A percentile compares a stretch with the other conserved stretches of the same genome.
These are phyloP conservation scores for Eubucco bourcierii DNA, from an alignment of 2,113 vertebrate genomes.

Conservation along the genomic window DNA sequence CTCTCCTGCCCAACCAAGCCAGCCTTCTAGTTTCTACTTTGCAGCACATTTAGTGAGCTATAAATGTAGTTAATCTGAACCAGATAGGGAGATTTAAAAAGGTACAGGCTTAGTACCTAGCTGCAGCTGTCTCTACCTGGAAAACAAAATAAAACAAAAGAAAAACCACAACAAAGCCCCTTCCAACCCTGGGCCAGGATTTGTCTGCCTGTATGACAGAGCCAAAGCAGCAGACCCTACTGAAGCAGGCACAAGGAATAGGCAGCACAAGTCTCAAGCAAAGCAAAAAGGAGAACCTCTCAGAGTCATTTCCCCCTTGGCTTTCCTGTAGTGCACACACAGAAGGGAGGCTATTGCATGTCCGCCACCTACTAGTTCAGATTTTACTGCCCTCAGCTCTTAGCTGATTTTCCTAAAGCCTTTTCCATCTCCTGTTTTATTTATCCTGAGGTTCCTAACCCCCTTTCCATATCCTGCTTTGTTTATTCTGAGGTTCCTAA, in stretches of 20 bases:
- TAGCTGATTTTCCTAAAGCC: background rate
- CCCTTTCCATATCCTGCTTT: background rate
- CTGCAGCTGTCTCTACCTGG: constrained; percentile 18
- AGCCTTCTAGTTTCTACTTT: constrained; percentile 45
- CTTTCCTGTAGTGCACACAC: background rate
- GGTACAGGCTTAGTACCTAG: background rate
- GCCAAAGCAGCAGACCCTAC: background rate
- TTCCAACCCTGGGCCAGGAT: background rate
- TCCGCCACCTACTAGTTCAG: background rate
- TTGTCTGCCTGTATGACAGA: background rate
- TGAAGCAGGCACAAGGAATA: background rate
- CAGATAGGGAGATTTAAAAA: background rate
- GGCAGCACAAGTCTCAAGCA: constrained; percentile 1
- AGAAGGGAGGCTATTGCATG: background rate
- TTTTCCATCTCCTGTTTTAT: background rate
- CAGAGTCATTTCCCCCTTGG: background rate
- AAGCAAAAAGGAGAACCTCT: background rate
- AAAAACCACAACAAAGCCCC: too few species aligned
- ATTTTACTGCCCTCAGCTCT: background rate
- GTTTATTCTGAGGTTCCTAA: background rate
- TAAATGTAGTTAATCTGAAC: constrained; percentile 38
- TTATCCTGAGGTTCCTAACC: background rate
- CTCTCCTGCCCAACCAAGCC: constrained; percentile 62
- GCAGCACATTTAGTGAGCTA: background rate
- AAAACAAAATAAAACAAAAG: background rate